phyloP scores from a whole-genome alignment of 2,797 vertebrate species.

The Fistularia commersonii region DNA sequence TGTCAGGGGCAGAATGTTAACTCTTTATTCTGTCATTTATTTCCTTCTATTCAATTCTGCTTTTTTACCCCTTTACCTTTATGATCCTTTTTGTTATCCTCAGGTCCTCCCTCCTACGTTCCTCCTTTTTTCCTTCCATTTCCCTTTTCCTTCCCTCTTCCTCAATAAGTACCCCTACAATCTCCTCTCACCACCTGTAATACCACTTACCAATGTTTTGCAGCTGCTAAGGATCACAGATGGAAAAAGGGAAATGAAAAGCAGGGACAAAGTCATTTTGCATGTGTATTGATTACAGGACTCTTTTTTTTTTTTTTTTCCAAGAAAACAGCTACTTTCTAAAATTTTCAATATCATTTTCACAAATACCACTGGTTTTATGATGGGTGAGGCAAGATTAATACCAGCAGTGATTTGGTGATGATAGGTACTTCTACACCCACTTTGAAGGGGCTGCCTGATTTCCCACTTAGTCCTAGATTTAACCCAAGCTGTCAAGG shows the following conservation, averaged over 20 bases:
- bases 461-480: too few species aligned
- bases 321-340: background rate
- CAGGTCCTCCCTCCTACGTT: background rate
- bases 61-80: background rate
- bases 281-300: background rate
- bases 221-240: constrained; percentile 41
- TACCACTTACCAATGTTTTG: constrained; percentile 35
- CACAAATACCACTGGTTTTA: background rate
- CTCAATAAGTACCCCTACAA: too few species aligned
- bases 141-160: constrained; percentile 2
- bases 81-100: background rate
- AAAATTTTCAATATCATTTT: too few species aligned
- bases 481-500: too few species aligned
- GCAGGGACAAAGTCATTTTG: background rate
- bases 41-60: too few species aligned
- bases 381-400: background rate
- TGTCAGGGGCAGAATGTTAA: too few species aligned
- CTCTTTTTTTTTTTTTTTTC: constrained; percentile 3
- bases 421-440: too few species aligned
- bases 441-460: too few species aligned
- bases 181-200: constrained; percentile 39
- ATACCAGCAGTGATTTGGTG: constrained; percentile 17
- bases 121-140: background rate
- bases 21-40: too few species aligned
- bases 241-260: constrained; percentile 15